Percentiles rank a stretch among this genome's conserved stretches.
Evolutionary conservation across 2,113 vertebrate genomes (phyloP).

Genomic region (Urocolius indicus): DNA sequence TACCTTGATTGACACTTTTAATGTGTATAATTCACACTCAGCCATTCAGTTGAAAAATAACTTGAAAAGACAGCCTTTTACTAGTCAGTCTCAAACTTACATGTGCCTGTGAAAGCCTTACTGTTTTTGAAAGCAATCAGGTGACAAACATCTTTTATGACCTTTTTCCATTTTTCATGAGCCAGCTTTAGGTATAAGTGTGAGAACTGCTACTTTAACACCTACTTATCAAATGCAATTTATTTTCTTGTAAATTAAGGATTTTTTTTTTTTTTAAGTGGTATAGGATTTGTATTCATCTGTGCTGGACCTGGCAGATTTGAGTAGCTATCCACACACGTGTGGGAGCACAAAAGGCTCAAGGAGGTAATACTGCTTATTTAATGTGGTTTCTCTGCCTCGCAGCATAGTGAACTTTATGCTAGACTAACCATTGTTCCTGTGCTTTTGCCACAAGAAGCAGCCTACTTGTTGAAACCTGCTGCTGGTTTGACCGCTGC

Average conservation of each 20-base stretch:
- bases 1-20: not conserved
- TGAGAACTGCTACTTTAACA: not conserved
- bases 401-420: not conserved
- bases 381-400: not conserved
- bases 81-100: not conserved
- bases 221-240: not conserved
- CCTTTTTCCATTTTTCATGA: not conserved
- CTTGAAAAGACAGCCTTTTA: not conserved
- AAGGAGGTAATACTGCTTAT: not conserved
- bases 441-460: not conserved
- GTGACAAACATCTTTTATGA: not conserved
- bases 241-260: not conserved
- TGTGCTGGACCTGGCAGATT: not conserved
- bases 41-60: not conserved
- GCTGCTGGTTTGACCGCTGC: rapidly evolving
- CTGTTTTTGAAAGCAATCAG: not conserved
- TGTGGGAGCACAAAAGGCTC: not conserved
- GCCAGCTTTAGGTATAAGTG: not conserved
- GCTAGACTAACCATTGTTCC: not conserved
- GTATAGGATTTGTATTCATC: not conserved
- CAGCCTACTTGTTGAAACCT: not conserved
- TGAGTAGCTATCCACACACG: not conserved
- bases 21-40: not conserved
- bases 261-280: not conserved
- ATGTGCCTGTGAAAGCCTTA: not conserved